These are phyloP conservation scores for Microplitis mediator DNA, from an alignment of 1,140 invertebrate genomes.

Conservation along the genomic window DNA sequence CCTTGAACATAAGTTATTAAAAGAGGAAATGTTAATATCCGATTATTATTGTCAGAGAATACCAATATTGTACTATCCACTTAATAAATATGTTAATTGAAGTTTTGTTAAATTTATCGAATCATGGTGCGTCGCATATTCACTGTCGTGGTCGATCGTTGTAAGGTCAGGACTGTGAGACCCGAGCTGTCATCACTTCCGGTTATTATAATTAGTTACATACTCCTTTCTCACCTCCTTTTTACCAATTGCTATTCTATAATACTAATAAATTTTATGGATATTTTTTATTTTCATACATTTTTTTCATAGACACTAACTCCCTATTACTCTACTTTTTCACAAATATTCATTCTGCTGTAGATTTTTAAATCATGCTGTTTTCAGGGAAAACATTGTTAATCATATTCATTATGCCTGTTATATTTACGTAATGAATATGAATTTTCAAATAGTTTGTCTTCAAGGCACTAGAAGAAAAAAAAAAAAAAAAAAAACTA, in stretches of 20 bases:
- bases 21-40: no score
- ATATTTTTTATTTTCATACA: background rate
- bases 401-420: no score
- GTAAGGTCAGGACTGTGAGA: constrained; percentile 48
- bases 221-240: background rate
- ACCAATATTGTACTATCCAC: background rate
- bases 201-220: constrained; percentile 28
- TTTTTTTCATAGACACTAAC: background rate
- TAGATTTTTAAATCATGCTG: no score
- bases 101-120: constrained; percentile 23
- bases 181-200: constrained; percentile 46
- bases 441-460: no score
- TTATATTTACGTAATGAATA: no score
- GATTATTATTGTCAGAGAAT: background rate
- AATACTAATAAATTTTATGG: background rate
- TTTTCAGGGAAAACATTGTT: no score
- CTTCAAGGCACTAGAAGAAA: no score
- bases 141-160: constrained; percentile 32
- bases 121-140: constrained; percentile 40
- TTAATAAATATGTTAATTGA: constrained; percentile 26
- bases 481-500: no score
- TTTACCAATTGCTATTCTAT: background rate
- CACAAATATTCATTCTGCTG: no score
- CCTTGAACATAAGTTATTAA: no score
- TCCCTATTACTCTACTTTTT: no score